Evolutionary conservation across 2,888 invertebrate genomes (phyloP).

Genomic region (Agonopterix heracliana): DNA sequence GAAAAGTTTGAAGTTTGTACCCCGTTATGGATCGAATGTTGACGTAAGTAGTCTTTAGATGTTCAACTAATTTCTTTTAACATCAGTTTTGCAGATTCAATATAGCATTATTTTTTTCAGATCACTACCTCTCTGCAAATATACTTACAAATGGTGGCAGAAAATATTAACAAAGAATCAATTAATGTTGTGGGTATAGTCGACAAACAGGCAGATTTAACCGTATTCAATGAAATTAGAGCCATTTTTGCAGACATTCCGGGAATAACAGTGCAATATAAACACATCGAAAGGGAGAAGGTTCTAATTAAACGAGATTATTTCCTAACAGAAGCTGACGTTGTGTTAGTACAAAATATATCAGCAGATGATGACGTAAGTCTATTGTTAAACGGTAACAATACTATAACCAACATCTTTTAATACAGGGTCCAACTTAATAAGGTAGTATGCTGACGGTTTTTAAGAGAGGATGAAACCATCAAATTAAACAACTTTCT

Average conservation of each 20-base stretch:
- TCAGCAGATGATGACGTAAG: slow-evolving; percentile 27
- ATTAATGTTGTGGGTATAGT: slow-evolving; percentile 24
- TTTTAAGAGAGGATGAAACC: too few relatives aligned
- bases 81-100: not conserved
- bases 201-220: slow-evolving; percentile 10
- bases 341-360: slow-evolving; percentile 23
- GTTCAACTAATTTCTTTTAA: not conserved
- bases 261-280: slow-evolving; percentile 14
- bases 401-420: too few relatives aligned
- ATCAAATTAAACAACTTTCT: too few relatives aligned
- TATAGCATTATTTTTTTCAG: slow-evolving; percentile 15
- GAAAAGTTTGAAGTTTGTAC: slow-evolving; percentile 30
- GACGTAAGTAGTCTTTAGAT: slow-evolving; percentile 27
- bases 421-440: too few relatives aligned
- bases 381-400: not conserved
- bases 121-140: slow-evolving; percentile 18
- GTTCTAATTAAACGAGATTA: slow-evolving; percentile 10
- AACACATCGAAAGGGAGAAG: slow-evolving; percentile 12
- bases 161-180: slow-evolving; percentile 25
- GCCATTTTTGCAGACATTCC: slow-evolving; percentile 14
- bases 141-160: slow-evolving; percentile 30
- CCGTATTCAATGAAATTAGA: slow-evolving; percentile 14
- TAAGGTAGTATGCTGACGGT: too few relatives aligned
- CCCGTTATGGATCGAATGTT: slow-evolving; percentile 19
- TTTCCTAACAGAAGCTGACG: slow-evolving; percentile 14